These are phyloP conservation scores for Herpailurus yagouaroundi DNA, from an alignment of 2,113 vertebrate species.

Conservation along the genomic window DNA sequence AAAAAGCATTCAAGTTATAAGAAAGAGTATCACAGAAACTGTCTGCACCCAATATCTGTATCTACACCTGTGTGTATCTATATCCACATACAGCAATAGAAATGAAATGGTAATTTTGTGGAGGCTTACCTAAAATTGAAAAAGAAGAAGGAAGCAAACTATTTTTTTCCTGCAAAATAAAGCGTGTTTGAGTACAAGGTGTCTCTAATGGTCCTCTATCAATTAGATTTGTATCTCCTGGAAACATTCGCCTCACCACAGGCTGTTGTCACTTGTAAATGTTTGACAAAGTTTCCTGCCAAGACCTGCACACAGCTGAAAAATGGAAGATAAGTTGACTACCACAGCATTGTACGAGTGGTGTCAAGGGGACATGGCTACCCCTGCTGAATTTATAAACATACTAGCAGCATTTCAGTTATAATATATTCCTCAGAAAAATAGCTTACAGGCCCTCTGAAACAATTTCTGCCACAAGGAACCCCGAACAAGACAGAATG, in stretches of 20 bases:
- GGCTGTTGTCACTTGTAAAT: slow-evolving; percentile 49
- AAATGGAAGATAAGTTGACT: neutral
- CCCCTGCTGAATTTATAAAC: neutral
- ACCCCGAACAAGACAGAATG: slow-evolving; percentile 17
- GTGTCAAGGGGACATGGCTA: neutral
- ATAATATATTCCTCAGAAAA: neutral
- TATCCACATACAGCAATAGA: neutral
- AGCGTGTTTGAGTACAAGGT: neutral
- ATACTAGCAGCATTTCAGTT: neutral
- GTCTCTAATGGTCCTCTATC: neutral
- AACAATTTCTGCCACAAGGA: neutral
- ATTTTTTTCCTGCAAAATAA: neutral
- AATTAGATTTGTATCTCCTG: slow-evolving; percentile 50
- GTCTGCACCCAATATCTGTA: neutral
- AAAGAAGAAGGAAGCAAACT: neutral
- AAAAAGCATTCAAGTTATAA: neutral
- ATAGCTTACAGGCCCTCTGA: neutral
- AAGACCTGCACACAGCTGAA: neutral
- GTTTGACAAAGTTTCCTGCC: slow-evolving; percentile 55
- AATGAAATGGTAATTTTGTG: neutral
- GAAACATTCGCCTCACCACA: neutral
- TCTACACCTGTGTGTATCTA: neutral
- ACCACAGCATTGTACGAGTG: too few relatives aligned
- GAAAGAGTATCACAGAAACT: neutral
- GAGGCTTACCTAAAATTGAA: neutral